Evolutionary conservation across 30 jellyfish, hydroid and myxozoan genomes (phyloP).

Genomic region (Rhopilema esculentum): DNA sequence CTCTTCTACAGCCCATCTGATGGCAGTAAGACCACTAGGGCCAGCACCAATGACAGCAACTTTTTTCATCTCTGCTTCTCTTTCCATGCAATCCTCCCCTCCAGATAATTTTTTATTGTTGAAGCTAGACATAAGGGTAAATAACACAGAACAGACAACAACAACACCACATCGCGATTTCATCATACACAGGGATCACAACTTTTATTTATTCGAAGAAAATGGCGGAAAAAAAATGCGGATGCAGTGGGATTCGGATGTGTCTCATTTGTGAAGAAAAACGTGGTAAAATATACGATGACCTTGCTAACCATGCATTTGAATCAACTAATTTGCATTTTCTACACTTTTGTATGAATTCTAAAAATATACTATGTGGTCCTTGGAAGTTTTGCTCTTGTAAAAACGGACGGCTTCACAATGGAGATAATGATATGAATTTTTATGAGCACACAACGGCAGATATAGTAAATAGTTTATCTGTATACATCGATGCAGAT

Average conservation of each 20-base stretch:
- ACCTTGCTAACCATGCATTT: background rate
- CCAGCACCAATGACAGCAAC: constrained; percentile 94
- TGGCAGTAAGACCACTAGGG: constrained; percentile 81
- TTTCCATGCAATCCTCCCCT: background rate
- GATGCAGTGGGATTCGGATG: constrained; percentile 78
- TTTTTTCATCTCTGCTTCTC: constrained; percentile 19
- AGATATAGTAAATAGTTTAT: too few species aligned
- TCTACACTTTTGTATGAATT: constrained; percentile 8
- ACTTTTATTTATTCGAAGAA: background rate
- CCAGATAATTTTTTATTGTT: too few species aligned
- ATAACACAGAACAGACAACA: background rate
- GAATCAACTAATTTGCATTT: background rate
- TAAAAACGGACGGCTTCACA: background rate
- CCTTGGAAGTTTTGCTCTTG: background rate
- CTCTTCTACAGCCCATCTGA: constrained; percentile 73
- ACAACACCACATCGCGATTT: constrained; percentile 17
- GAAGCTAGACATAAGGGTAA: too few species aligned
- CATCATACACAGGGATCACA: background rate
- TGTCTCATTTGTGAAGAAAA: constrained; percentile 68
- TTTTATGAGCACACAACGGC: background rate
- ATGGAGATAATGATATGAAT: background rate
- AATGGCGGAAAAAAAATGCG: constrained; percentile 65
- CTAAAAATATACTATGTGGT: background rate
- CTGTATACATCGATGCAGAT: background rate
- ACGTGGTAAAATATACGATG: background rate